phyloP scores from a whole-genome alignment of 2,797 vertebrate species.

The Coendou prehensilis region DNA sequence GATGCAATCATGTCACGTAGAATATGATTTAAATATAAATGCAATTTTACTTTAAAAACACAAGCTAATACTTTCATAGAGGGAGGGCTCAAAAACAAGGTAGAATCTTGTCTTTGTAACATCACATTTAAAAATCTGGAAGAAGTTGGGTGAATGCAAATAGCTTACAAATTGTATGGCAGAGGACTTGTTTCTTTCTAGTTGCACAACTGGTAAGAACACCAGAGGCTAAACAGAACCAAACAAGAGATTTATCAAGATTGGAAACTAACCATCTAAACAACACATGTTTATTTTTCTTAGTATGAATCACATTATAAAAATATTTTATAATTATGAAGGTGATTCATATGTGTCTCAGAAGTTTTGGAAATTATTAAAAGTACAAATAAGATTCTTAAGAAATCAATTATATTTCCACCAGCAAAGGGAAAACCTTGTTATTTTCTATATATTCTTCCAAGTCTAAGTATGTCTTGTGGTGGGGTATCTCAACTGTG shows the following conservation, averaged over 20 bases:
- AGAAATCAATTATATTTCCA: neutral
- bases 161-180: neutral
- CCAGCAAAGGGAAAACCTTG: slow-evolving; percentile 13
- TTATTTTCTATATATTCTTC: neutral
- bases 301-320: slow-evolving; percentile 21
- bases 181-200: slow-evolving; percentile 27
- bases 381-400: neutral
- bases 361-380: neutral
- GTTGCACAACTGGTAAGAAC: neutral
- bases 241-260: neutral
- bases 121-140: neutral
- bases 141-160: neutral
- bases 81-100: neutral
- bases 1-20: neutral
- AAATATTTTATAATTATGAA: slow-evolving; percentile 6
- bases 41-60: neutral
- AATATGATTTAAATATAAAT: slow-evolving; percentile 27
- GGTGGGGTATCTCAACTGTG: neutral
- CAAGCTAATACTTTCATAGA: neutral
- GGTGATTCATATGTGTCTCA: neutral
- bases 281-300: neutral
- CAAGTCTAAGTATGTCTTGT: neutral
- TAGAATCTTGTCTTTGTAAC: neutral
- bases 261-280: neutral
- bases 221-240: neutral